Percentiles rank a stretch among this genome's conserved stretches.
These are phyloP conservation scores for Dipodomys spectabilis DNA, from an alignment of 2,113 vertebrate genomes.

Conservation along the genomic window DNA sequence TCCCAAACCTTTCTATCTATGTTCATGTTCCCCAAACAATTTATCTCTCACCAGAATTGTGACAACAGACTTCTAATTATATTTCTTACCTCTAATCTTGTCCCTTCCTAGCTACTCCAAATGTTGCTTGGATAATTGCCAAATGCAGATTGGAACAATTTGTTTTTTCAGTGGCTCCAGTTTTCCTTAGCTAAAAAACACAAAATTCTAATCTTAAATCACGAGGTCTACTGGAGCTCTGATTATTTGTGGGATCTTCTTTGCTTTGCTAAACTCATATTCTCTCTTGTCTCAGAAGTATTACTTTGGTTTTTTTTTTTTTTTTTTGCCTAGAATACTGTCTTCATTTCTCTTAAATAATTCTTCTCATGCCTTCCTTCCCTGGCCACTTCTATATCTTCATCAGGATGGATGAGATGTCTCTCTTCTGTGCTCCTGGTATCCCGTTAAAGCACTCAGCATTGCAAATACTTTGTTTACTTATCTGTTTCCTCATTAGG, in stretches of 20 bases:
- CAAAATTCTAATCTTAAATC: conserved; percentile 3
- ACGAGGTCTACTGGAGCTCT: background rate
- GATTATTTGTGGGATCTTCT: background rate
- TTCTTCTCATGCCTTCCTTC: background rate
- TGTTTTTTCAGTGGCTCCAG: background rate
- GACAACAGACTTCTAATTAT: background rate
- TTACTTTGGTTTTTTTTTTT: background rate
- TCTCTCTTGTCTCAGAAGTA: conserved; percentile 17
- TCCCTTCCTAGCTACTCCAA: background rate
- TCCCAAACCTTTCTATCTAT: background rate
- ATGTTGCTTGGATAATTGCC: background rate
- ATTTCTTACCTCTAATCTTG: background rate
- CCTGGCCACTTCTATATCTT: background rate
- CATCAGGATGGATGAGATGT: background rate
- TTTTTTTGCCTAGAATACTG: background rate
- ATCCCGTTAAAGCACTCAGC: background rate
- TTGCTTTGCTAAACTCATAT: background rate
- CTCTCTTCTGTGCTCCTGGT: background rate
- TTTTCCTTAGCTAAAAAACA: background rate
- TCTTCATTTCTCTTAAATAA: background rate
- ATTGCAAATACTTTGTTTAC: background rate
- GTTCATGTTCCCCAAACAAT: background rate
- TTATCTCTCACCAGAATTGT: background rate
- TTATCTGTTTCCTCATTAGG: background rate
- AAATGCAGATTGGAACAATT: background rate